Evolutionary conservation across 2,888 invertebrate species (phyloP), one percentile per base, ranked within the genome.

Genomic region (Cryptocheilus praepositus): DNA sequence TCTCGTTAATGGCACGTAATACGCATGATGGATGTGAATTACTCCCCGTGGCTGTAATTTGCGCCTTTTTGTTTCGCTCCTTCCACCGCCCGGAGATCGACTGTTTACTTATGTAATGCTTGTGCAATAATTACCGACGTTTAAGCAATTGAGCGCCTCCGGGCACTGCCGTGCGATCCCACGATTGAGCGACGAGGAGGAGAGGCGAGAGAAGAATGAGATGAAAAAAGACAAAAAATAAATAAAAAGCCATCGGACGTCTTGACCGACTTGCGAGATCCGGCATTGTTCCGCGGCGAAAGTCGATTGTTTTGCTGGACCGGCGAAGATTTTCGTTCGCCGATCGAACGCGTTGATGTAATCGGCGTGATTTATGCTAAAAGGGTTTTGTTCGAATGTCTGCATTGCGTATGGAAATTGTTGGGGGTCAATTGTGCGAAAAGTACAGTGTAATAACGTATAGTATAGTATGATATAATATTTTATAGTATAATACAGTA

Each of bases 1-100:
- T 36, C 68, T 61, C 68, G 71, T 72, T 79, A 81, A 80, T 79
- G 65, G 67, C 67, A 70, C 67, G 74, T 73, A 77, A 76, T 74
- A 65, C 72, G 67, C 72, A 58, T 75, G 74, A 79, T 78, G 69
- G 67, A 80, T 79, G 74, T 59, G 75, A 80, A 79, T 80, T 76
- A 70, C 70, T 73, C 65, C 62, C 65, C 64, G 70, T 72, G 70
- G 60, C 73, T 64, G 75, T 75, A 81, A 82, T 78, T 79, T 79
- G 68, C 73, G 64, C 67, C 74, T 80, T 70, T 76, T 78, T 74
- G 64, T 56, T 56, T 19, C 8, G 11, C 46, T 49, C 56, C 58
- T 53, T 36, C 52, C 19, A 7, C 11, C 18, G 55, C 44, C 52
- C 21, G n/a, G 58, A 45, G 71, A 69, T 61, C 59, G 55, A 45